These are phyloP conservation scores for Cheilosia vernalis DNA, from an alignment of 2,888 invertebrate species.

Conservation along the genomic window DNA sequence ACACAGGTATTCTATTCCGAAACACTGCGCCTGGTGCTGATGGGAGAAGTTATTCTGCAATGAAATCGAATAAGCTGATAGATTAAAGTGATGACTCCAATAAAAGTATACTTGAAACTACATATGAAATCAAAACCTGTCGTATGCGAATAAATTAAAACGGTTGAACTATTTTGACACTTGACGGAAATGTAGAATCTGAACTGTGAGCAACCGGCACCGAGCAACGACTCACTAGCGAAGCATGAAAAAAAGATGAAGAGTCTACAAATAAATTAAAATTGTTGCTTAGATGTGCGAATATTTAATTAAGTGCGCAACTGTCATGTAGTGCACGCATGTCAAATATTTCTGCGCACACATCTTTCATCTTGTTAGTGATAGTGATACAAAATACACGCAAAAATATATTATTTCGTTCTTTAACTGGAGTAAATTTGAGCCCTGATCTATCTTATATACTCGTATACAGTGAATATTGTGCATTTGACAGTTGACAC, in stretches of 20 bases:
- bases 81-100: too few relatives aligned
- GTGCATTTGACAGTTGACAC: background rate
- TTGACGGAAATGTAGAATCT: background rate
- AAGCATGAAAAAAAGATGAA: too few relatives aligned
- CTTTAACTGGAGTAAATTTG: background rate
- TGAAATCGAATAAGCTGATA: too few relatives aligned
- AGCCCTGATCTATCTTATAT: background rate
- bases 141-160: background rate
- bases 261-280: background rate
- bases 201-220: background rate
- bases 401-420: background rate
- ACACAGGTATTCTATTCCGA: too few relatives aligned
- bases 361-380: conserved; percentile 15
- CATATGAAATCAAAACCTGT: conserved; percentile 23
- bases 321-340: too few relatives aligned
- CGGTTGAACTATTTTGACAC: background rate
- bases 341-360: background rate
- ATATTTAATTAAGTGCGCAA: too few relatives aligned
- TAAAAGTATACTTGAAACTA: too few relatives aligned
- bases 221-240: too few relatives aligned
- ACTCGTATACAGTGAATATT: background rate
- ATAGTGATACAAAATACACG: background rate
- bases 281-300: background rate
- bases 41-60: too few relatives aligned
- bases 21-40: too few relatives aligned